Evolutionary conservation across 1,140 invertebrate genomes (phyloP).

Genomic region (Trichonephila inaurata): DNA sequence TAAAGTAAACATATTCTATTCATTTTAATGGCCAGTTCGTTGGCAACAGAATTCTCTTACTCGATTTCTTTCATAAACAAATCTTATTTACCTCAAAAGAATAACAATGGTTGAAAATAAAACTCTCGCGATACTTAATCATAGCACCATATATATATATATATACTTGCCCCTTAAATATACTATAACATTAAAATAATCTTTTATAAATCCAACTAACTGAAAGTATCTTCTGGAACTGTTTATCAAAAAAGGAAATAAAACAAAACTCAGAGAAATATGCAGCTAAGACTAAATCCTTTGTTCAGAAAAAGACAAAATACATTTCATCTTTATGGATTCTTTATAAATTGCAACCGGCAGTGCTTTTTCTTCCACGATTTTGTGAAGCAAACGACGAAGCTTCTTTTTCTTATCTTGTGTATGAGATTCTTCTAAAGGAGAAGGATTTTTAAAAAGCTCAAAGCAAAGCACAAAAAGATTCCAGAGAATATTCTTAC

Average conservation of each 20-base stretch:
- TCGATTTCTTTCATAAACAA: neutral
- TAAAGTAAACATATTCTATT: neutral
- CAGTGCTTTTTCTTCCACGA: neutral
- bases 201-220: neutral
- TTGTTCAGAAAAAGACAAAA: neutral
- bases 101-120: neutral
- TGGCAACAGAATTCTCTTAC: neutral
- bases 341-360: neutral
- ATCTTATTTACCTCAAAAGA: neutral
- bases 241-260: neutral
- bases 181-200: neutral
- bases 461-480: neutral
- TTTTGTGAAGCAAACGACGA: neutral
- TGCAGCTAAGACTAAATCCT: neutral
- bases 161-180: neutral
- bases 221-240: neutral
- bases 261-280: neutral
- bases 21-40: neutral
- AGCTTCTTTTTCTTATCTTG: neutral
- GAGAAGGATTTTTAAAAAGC: neutral
- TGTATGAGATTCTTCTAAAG: neutral
- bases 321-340: constrained; percentile 29
- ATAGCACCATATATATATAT: neutral
- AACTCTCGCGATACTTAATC: neutral
- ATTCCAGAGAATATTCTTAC: neutral